phyloP scores from a whole-genome alignment of 2,113 vertebrate species.

The Ammospiza nelsoni region DNA sequence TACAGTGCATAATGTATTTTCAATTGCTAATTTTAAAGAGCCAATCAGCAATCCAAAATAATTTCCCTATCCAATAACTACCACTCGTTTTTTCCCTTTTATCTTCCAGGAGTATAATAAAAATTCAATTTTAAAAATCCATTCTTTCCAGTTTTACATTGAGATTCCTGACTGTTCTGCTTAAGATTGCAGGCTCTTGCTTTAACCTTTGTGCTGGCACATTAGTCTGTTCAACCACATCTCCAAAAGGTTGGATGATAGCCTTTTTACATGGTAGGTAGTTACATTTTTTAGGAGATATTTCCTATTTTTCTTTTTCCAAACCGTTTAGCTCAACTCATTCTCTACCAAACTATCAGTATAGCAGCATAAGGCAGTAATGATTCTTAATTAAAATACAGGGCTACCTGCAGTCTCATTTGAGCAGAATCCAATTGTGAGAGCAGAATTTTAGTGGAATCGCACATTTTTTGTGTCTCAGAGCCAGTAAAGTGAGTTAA shows the following conservation, averaged over 20 bases:
- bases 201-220: neutral
- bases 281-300: neutral
- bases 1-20: neutral
- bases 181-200: neutral
- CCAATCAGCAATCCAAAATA: neutral
- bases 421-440: neutral
- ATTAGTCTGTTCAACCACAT: neutral
- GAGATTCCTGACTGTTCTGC: neutral
- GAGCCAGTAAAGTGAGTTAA: neutral
- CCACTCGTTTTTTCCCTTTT: neutral
- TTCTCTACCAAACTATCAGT: neutral
- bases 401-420: neutral
- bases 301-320: neutral
- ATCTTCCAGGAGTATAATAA: neutral
- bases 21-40: neutral
- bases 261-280: neutral
- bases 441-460: neutral
- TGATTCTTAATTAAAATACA: constrained; percentile 9
- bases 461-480: neutral
- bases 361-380: neutral
- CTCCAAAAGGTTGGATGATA: neutral
- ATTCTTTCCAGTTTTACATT: neutral
- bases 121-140: neutral
- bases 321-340: neutral
- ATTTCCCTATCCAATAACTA: neutral